Base-by-base conservation (phyloP, 2,797 vertebrate genomes). In the Brachyalestes nurse region DNA sequence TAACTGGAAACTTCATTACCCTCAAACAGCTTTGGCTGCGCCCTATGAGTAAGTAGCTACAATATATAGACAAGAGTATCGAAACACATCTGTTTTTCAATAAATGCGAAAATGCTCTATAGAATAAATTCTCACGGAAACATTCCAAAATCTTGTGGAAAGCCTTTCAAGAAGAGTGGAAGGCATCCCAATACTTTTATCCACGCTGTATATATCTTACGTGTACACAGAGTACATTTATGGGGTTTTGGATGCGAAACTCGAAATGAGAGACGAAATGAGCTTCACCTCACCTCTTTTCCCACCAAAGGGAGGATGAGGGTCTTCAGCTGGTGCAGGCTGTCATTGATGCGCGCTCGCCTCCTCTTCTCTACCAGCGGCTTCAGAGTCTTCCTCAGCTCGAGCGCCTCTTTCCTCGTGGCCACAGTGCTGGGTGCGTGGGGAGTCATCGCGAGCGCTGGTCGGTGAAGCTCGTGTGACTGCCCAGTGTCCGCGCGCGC, bases 291-390 rank as follows among this genome's bases (percentile, higher is more conserved):
- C 93, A 96, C 94, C 90, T 96, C 93, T 91, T 91, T 93, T 82
- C 95, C 94, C 71, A 95, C 93, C 49, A 97, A 91, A 2, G 96
- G 96, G 79, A 96, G 86, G 55, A 97, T 95, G 78, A 98, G 93
- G 19, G 87, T 94, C 87, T 96, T 95, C 81, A 97, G 89, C 77
- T 92, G 94, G 84, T 92, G 90, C 64, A 97, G 92, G 86, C 95
- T 96, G 82, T 96, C 91, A 86, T 97, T 97, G 85, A 97, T 97
- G 74, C 96, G 95, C 23, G 96, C 97, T 67, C 96, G 93, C 84
- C 95, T 92, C 83, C 92, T 91, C 87, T 95, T 96, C 87, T 96
- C 95, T 94, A 96, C 90, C 84, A 96, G 84, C 0, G 95, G 95
- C 80, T 96, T 96, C 80, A 95, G 92, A 25, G 90, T 95, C 95